Evolutionary conservation across 2,888 invertebrate species (phyloP).

Genomic region (Lottia scabra): DNA sequence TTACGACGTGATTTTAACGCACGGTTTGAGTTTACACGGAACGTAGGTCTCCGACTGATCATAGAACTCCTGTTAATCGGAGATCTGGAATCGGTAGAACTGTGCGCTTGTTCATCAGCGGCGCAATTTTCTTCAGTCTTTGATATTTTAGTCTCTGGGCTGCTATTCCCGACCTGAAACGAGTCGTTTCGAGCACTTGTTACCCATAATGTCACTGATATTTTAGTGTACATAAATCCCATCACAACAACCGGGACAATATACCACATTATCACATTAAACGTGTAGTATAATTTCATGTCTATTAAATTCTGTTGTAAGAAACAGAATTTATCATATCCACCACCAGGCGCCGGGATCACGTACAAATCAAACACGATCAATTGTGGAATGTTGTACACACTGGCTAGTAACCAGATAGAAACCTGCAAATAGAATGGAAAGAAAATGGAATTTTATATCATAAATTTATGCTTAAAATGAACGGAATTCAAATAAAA

Average conservation of each 20-base stretch:
- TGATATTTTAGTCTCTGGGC: background rate
- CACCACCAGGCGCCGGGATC: conserved; percentile 58
- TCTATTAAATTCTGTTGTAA: conserved; percentile 19
- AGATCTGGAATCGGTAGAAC: background rate
- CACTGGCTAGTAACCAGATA: conserved; percentile 86
- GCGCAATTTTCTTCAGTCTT: background rate
- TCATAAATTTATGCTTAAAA: too few relatives aligned
- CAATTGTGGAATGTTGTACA: conserved; percentile 86
- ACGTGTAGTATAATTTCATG: conserved; percentile 69
- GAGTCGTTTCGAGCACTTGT: conserved; percentile 45
- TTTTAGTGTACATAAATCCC: conserved; percentile 82
- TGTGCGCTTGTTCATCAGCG: background rate
- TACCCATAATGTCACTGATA: conserved; percentile 86
- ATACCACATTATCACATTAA: conserved; percentile 86
- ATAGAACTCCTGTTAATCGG: background rate
- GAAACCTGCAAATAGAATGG: conserved; percentile 67
- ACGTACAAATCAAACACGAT: conserved; percentile 84
- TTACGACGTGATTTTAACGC: conserved; percentile 81
- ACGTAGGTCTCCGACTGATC: background rate
- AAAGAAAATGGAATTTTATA: too few relatives aligned
- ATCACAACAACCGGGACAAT: conserved; percentile 84
- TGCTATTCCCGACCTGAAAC: background rate
- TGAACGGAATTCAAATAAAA: too few relatives aligned
- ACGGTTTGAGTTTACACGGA: conserved; percentile 33
- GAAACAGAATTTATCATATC: conserved; percentile 20